Evolutionary conservation across 2,888 invertebrate genomes (phyloP), one percentile per base, ranked within the genome.

Genomic region (Zonitis immaculata): DNA sequence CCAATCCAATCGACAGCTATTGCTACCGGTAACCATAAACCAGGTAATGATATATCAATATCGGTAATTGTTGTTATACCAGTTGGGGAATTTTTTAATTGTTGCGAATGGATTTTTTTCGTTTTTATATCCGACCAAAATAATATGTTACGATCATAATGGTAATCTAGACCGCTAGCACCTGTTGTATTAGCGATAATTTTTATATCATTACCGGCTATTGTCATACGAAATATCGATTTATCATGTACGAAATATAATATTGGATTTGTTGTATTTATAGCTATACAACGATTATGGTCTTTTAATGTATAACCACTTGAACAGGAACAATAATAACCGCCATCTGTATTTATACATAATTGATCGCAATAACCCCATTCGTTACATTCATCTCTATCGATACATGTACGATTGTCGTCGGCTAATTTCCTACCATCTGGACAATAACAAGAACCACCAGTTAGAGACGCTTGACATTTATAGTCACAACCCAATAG

Each of bases 1-100:
- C 95, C 95, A 42, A 98, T 86, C 95, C 97, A 99, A 78, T 98
- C 98, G 12, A 97, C 89, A 7, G 98, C 96, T 46, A 98, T 74
- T 0, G 94, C 89, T 0, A 91, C 88, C 0, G 95, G 95, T 0
- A 90, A 83, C 93, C 94, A 94, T 0, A 91, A 89, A 0, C 91
- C 91, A 0, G 91, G 86, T 26, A 91, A 77, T 0, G 85, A 80
- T 60, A 92, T 86, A 67, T 90, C 90, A 6, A 78, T 75, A 57
- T 82, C 83, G 12, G 77, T 72, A 60, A 78, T 80, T 28, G 71
- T 66, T n/a, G 73, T 65, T 20, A 77, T 60, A 32, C 79, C 79
- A 6, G 73, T 76, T 1, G 78, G 75, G 2, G 75, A 72, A 58
- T 64, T 67, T 52, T 74, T 77, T 57, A 84, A 71, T 58, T 78